Percentiles rank a stretch among this genome's conserved stretches.
Evolutionary conservation across 1,140 invertebrate species (phyloP).

Genomic region (Penaeus indicus): DNA sequence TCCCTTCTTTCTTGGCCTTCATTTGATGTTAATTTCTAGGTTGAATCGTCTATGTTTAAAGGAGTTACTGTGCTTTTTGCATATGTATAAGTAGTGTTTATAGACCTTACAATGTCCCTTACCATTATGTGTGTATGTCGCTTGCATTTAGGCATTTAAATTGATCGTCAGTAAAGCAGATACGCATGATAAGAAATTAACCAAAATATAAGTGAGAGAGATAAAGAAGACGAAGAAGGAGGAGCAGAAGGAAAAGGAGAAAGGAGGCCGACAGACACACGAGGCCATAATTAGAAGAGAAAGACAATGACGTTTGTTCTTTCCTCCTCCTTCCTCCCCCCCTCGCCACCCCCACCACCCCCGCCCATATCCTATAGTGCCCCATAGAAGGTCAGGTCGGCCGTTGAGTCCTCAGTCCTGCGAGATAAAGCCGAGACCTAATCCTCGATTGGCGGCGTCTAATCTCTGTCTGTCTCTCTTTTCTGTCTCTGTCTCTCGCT

Average conservation of each 20-base stretch:
- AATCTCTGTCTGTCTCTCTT: slow-evolving; percentile 27
- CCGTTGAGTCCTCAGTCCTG: background rate
- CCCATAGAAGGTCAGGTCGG: background rate
- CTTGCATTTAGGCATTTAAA: no score
- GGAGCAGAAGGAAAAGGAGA: background rate
- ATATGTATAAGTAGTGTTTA: no score
- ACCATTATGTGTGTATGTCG: no score
- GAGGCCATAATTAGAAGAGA: background rate
- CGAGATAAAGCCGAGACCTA: background rate
- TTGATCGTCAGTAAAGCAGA: background rate
- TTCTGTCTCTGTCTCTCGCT: slow-evolving; percentile 4
- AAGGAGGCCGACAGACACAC: background rate
- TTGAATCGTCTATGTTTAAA: no score
- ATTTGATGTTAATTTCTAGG: background rate
- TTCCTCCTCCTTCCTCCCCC: background rate
- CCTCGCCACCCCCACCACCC: background rate
- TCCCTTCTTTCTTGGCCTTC: background rate
- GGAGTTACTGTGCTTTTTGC: no score
- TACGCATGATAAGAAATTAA: background rate
- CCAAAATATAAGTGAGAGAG: background rate
- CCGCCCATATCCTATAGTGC: background rate
- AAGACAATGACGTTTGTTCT: background rate
- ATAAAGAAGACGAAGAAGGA: background rate
- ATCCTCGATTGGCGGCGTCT: background rate
- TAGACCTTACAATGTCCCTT: no score